phyloP scores from a whole-genome alignment of 2,797 vertebrate species.

The Enteromius paludinosus region DNA sequence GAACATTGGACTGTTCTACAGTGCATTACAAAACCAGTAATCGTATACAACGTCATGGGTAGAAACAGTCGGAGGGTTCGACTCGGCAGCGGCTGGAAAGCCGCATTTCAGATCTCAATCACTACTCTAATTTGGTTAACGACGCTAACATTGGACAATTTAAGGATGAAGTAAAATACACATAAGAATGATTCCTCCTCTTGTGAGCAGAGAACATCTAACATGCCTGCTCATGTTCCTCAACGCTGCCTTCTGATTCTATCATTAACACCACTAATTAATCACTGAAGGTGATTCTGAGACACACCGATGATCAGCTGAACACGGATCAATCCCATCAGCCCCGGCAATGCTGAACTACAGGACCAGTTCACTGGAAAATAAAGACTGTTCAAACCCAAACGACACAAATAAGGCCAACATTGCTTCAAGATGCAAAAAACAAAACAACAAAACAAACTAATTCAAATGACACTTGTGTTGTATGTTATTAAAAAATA shows the following conservation, averaged over 20 bases:
- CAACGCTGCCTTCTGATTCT: conserved; percentile 5
- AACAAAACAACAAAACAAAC: neutral
- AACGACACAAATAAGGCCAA: neutral
- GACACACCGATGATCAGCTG: neutral
- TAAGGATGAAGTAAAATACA: conserved; percentile 78
- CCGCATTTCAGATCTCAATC: conserved; percentile 86
- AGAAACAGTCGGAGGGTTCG: conserved; percentile 81
- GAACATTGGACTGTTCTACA: conserved; percentile 92
- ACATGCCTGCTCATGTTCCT: neutral
- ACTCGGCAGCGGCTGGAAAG: conserved; percentile 65
- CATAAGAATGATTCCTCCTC: conserved; percentile 66
- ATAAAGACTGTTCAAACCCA: neutral
- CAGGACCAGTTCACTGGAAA: neutral
- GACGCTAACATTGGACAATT: conserved; percentile 81
- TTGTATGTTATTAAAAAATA: neutral
- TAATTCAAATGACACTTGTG: neutral
- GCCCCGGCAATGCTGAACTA: neutral
- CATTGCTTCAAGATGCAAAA: neutral
- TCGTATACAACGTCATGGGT: conserved; percentile 90
- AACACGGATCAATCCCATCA: neutral
- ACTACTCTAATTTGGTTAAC: conserved; percentile 92
- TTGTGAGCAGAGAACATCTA: neutral
- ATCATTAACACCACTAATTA: neutral
- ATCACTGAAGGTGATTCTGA: conserved; percentile 2
- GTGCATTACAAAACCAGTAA: conserved; percentile 93